These are phyloP conservation scores for Drosophila subquinaria DNA, from an alignment of 2,888 invertebrate genomes.

Conservation along the genomic window DNA sequence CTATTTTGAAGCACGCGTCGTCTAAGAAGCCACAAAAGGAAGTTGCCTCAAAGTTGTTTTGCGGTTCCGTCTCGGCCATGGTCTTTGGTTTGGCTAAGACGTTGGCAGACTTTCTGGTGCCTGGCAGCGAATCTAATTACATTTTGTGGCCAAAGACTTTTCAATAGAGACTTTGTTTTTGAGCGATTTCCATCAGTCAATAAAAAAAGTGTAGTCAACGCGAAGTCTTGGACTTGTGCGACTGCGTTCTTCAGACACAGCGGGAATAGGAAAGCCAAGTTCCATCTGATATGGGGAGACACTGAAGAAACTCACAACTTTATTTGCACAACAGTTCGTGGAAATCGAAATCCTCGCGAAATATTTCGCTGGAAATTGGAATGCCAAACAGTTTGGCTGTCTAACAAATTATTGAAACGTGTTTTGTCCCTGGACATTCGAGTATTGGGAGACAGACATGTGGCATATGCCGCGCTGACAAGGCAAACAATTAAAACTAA, in stretches of 20 bases:
- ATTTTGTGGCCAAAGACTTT: slow-evolving; percentile 67
- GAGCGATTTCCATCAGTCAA: slow-evolving; percentile 84
- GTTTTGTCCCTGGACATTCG: slow-evolving; percentile 8
- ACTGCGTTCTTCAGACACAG: slow-evolving; percentile 55
- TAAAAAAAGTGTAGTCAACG: slow-evolving; percentile 56
- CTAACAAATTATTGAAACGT: slow-evolving; percentile 66
- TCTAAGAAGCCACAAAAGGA: slow-evolving; percentile 59
- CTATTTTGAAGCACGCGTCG: slow-evolving; percentile 65
- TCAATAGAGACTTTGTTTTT: slow-evolving; percentile 51
- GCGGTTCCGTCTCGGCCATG: slow-evolving; percentile 25
- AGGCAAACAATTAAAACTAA: slow-evolving; percentile 83
- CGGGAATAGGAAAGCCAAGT: slow-evolving; percentile 56
- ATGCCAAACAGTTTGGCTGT: slow-evolving; percentile 39
- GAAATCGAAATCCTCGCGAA: slow-evolving; percentile 70
- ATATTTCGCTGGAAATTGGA: slow-evolving; percentile 77
- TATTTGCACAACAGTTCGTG: slow-evolving; percentile 74
- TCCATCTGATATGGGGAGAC: slow-evolving; percentile 66
- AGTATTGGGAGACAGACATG: neutral
- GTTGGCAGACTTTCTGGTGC: slow-evolving; percentile 37
- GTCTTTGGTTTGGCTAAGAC: slow-evolving; percentile 8
- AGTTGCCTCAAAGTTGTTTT: slow-evolving; percentile 26
- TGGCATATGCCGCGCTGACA: slow-evolving; percentile 72
- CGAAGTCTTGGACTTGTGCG: slow-evolving; percentile 23
- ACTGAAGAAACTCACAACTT: slow-evolving; percentile 66
- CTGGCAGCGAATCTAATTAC: slow-evolving; percentile 73